Conservation (phyloP, 2,888 invertebrate genomes). For the Amiota minor region DNA sequence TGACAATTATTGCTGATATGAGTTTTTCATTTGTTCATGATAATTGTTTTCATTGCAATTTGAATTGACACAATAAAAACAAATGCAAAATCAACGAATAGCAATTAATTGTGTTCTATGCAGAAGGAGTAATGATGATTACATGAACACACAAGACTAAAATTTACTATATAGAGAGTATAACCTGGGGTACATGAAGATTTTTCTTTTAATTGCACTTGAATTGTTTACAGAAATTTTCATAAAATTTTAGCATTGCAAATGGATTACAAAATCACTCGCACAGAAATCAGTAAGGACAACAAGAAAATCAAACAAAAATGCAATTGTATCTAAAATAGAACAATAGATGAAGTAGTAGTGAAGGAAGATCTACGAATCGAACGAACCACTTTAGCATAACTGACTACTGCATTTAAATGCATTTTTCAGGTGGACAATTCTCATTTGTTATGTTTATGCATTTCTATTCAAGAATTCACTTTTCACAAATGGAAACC, state of each 20-base stretch:
- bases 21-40: not conserved
- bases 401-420: not conserved
- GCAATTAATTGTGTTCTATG: not conserved
- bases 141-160: too few species aligned
- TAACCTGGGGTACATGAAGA: constrained; percentile 39
- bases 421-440: constrained; percentile 8
- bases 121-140: too few species aligned
- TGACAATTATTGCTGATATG: not conserved
- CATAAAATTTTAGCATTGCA: constrained; percentile 19
- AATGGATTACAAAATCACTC: not conserved
- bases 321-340: too few species aligned
- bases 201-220: constrained; percentile 64
- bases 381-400: not conserved
- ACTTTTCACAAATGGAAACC: constrained; percentile 8
- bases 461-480: constrained; percentile 23
- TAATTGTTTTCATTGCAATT: constrained; percentile 19
- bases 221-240: constrained; percentile 34
- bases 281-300: not conserved
- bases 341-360: not conserved
- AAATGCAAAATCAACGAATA: not conserved
- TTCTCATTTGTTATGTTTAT: constrained; percentile 22
- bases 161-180: too few species aligned
- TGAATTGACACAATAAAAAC: too few species aligned
- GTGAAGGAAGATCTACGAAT: not conserved
- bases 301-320: too few species aligned